Base-by-base conservation (phyloP, 2,888 invertebrate species). In the Agrochola lychnidis region DNA sequence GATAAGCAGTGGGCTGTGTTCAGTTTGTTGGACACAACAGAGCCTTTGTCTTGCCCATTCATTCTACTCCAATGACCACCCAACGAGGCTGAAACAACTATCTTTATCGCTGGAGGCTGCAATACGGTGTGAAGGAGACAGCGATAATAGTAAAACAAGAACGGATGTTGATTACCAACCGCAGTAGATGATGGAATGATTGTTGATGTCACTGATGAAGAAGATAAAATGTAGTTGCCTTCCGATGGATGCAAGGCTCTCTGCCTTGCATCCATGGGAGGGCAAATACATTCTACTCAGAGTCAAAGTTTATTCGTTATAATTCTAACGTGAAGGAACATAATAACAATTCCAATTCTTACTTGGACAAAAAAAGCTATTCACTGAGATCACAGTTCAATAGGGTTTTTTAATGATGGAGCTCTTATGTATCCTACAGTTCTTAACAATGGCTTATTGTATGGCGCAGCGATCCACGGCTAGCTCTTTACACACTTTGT, bases 21-120 rank as follows among this genome's bases (percentile, higher is more conserved):
- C 53, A 7, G 53, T 53, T 48, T 4, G n/a, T 10, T 56, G n/a
- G 56, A n/a, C n/a, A 56, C 56, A 53, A n/a, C n/a, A 14, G 12
- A 5, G 1, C 57, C 25, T 25, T 30, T 48, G 25, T 48, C 36
- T 57, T 25, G 9, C 10, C 45, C 48, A 36, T 25, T 12, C 10
- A 25, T 75, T 75, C 45, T 36, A 48, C 73, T 75, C 36, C 25
- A 56, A 25, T 36, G 14, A n/a, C 9, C 10, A 75, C 19, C 14
- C 14, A n/a, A 25, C 48, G 25, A 73, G 16, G 75, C 22, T 22
- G 57, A 45, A 45, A 57, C 2, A 42, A 7, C 16, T 30, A 45
- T n/a, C 30, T 45, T 4, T 36, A 36, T 10, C 9, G 10, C 45
- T 42, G 4, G 2, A 45, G 7, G 12, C 30, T 45, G n/a, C 9